Base-by-base conservation (phyloP, 2,888 invertebrate genomes). In the Tuta absoluta region DNA sequence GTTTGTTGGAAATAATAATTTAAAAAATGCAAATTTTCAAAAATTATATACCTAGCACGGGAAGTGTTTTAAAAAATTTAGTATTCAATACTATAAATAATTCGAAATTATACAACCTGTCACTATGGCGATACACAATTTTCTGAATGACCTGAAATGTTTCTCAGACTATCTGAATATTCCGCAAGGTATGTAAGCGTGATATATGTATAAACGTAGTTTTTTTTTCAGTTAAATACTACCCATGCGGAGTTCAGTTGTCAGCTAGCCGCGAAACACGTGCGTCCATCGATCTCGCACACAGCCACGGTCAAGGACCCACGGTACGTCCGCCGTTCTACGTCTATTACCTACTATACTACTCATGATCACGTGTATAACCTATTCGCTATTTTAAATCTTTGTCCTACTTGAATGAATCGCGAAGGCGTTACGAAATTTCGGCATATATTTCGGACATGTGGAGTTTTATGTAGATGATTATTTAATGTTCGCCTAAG, bases 231-330 rank as follows among this genome's bases (percentile, higher is more conserved):
- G 4, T n/a, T 45, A 45, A n/a, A n/a, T 45, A 41, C 17, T 33
- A 10, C 45, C n/a, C n/a, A 45, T n/a, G 11, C 41, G 1, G 3
- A 11, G 12, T 14, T 45, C 45, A 17, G 17, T 45, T 2, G n/a
- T n/a, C n/a, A n/a, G 45, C 7, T 17, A 45, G 7, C n/a, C n/a
- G 1, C 17, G n/a, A n/a, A 17, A 45, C 45, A 45, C 45, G 45
- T 45, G 45, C 45, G 45, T 45, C 45, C 45, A 45, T 45, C 45
- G 45, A 45, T 45, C 45, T 45, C 4, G 5, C 17, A 1, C 45
- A n/a, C 45, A 7, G 45, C 45, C 45, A 45, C 45, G 45, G 45
- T 45, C 45, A 45, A 45, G 45, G 45, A 45, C 45, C 45, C n/a
- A 41, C 41, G 14, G 41, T 12, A 41, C 41, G 41, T 3, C 3